Evolutionary conservation across 2,888 invertebrate genomes (phyloP), one percentile per base, ranked within the genome.

Genomic region (Scaptodrosophila latifasciaeformis): DNA sequence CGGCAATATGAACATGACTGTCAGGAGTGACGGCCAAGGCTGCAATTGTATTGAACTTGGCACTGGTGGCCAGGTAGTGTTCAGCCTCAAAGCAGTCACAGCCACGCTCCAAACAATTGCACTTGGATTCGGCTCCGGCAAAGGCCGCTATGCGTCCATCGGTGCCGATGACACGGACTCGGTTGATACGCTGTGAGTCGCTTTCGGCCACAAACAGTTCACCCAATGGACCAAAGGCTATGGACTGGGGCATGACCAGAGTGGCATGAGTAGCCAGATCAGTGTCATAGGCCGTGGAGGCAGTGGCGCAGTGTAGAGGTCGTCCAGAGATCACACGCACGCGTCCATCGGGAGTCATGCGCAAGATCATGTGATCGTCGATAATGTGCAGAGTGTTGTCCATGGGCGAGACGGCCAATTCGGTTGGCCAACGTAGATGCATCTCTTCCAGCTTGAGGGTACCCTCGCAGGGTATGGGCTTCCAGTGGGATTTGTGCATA

Each of bases 301-400:
- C 93, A 0, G 94, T 93, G 6, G 94, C 94, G 81, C 98, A 99
- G 82, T 97, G 97, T 1, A 96, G 88, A 0, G 97, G 97, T 47
- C 96, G 90, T 4, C 98, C 98, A 2, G 97, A 97, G 12, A 97
- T 93, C 0, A 97, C 95, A 72, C 96, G 94, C 0, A 97, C 94
- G 52, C 96, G 89, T 10, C 96, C 94, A 85, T 97, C 96, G 0
- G 93, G 92, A 1, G 97, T 96, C 87, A 97, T 89, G 82, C 96
- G 94, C 10, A 97, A 88, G 45, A 96, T 94, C 93, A 97, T 96
- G 82, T 97, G 97, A 82, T 96, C 96, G 80, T 99, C 99, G 46
- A 99, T 95, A 67, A 99, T 96, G 84, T 98, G 96, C 21, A 99
- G 88, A 0, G 96, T 94, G 84, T 97, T 96, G 84, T 98, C 97